A percentile compares a stretch with the other conserved stretches of the same genome.
phyloP scores from a whole-genome alignment of 2,113 vertebrate species.

The Dasyornis broadbenti region DNA sequence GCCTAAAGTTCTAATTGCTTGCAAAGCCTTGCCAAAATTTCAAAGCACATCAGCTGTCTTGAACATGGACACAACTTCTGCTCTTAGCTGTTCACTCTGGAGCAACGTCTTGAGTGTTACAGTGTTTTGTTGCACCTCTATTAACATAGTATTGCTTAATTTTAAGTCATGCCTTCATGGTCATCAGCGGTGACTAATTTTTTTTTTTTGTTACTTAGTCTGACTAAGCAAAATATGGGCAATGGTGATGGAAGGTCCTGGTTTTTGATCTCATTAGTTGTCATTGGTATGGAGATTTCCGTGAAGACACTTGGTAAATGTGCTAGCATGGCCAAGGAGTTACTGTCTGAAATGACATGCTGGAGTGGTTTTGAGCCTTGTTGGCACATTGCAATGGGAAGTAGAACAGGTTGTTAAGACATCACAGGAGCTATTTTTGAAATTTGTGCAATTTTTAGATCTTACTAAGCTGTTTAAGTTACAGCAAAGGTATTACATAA shows the following conservation, averaged over 20 bases:
- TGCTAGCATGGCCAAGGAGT: neutral
- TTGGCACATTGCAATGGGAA: neutral
- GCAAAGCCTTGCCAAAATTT: neutral
- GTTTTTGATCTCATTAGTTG: neutral
- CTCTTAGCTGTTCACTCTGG: neutral
- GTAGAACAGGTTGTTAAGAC: neutral
- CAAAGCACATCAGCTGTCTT: neutral
- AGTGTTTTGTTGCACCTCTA: neutral
- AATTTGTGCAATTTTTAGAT: neutral
- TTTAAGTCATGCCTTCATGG: neutral
- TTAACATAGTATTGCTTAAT: neutral
- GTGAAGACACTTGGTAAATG: neutral
- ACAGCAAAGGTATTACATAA: neutral
- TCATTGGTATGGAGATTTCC: neutral
- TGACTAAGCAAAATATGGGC: neutral
- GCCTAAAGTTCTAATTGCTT: neutral
- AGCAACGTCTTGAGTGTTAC: neutral
- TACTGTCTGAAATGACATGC: neutral
- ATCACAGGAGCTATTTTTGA: neutral
- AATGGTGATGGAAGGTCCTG: neutral
- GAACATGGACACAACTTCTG: neutral
- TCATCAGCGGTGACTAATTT: neutral
- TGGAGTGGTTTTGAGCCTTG: neutral
- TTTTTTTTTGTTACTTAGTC: neutral
- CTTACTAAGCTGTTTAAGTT: neutral